phyloP scores from a whole-genome alignment of 2,113 vertebrate genomes.

The Myxocyprinus asiaticus region DNA sequence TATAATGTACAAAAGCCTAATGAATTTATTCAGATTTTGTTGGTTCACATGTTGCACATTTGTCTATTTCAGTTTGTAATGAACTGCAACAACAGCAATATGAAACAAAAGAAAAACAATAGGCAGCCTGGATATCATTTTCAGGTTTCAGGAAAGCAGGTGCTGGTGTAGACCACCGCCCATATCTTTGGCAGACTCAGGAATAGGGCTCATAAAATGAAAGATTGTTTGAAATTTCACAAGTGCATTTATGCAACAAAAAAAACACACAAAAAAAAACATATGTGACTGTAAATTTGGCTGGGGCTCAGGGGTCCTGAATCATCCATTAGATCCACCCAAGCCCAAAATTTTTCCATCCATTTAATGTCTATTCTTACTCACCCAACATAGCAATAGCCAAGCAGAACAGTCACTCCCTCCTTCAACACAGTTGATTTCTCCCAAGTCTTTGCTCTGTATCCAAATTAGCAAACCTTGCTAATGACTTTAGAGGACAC shows the following conservation, averaged over 20 bases:
- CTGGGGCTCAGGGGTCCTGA: constrained; percentile 16
- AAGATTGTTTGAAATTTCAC: constrained; percentile 60
- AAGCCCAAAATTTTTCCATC: background rate
- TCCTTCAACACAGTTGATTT: constrained; percentile 30
- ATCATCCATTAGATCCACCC: constrained; percentile 32
- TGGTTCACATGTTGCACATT: constrained; percentile 50
- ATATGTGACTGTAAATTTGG: constrained; percentile 48
- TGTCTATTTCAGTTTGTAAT: constrained; percentile 1
- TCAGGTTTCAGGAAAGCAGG: constrained; percentile 52
- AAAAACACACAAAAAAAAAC: constrained; percentile 39
- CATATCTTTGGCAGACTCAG: constrained; percentile 57
- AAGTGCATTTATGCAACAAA: constrained; percentile 51
- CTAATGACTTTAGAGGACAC: constrained; percentile 31
- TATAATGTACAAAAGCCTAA: constrained; percentile 38
- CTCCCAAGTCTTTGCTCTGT: constrained; percentile 1
- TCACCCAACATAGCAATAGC: background rate
- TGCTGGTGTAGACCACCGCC: constrained; percentile 51
- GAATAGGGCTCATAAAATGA: constrained; percentile 42
- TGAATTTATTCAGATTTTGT: constrained; percentile 16
- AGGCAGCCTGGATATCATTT: constrained; percentile 38
- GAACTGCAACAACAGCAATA: background rate
- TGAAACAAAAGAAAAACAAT: constrained; percentile 25
- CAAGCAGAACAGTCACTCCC: constrained; percentile 13
- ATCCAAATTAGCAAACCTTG: background rate
- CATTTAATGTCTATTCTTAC: background rate